phyloP scores from a whole-genome alignment of 2,888 invertebrate species.

The Drosophila birchii region DNA sequence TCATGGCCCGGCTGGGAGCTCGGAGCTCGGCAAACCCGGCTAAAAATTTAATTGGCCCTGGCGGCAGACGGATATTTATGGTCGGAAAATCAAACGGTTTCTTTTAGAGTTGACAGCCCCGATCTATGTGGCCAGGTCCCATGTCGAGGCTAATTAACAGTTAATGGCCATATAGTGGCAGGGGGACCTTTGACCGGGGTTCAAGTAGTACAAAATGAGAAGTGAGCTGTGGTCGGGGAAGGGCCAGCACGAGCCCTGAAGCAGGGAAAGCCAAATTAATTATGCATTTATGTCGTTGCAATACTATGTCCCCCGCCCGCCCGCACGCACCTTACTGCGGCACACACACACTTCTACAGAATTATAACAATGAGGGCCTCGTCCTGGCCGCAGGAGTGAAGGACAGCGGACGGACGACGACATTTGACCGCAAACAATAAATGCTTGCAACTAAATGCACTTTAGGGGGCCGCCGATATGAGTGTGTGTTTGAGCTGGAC shows the following conservation, averaged over 20 bases:
- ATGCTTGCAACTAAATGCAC: conserved; percentile 81
- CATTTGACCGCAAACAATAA: conserved; percentile 80
- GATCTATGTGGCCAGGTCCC: conserved; percentile 20
- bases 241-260: conserved; percentile 37
- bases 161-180: conserved; percentile 33
- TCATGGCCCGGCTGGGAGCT: conserved; percentile 1
- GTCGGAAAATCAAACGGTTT: conserved; percentile 14
- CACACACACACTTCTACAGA: conserved; percentile 41
- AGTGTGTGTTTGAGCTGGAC: conserved; percentile 45
- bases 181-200: conserved; percentile 27
- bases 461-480: conserved; percentile 65
- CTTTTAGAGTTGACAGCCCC: conserved; percentile 9
- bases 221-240: conserved; percentile 51
- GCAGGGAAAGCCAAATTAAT: conserved; percentile 79
- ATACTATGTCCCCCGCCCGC: conserved; percentile 66
- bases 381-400: conserved; percentile 52
- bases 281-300: conserved; percentile 81
- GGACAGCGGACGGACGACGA: conserved; percentile 70
- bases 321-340: background rate
- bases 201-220: conserved; percentile 60
- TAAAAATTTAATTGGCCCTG: conserved; percentile 54
- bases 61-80: conserved; percentile 21
- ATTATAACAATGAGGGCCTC: conserved; percentile 62
- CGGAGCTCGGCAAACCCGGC: conserved; percentile 5
- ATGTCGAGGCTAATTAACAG: conserved; percentile 35